Evolutionary conservation across 2,888 invertebrate species (phyloP), one percentile per base, ranked within the genome.

Genomic region (Holacanthella duospinosa): DNA sequence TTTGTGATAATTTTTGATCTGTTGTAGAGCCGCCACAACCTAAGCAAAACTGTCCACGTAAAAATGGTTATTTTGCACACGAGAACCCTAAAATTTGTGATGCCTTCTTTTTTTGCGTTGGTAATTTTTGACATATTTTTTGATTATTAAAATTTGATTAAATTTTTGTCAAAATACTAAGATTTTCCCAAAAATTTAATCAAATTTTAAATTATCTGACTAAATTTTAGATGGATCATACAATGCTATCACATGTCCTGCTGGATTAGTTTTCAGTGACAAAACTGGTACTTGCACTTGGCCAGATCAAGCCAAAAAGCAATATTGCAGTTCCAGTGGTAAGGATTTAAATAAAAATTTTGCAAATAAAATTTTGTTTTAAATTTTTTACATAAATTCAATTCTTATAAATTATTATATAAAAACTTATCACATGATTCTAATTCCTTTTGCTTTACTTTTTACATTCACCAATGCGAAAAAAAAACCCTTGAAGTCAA

Each of bases 211-310:
- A 3, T 67, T 28, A 6, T n/a, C n/a, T n/a, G n/a, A n/a, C n/a
- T n/a, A n/a, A n/a, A 25, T 58, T 58, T 36, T 62, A 24, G 64
- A 90, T 75, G 92, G 92, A 2, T 83, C 87, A 78, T 91, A 86
- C 81, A 91, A 92, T 78, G 87, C 88, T 85, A 90, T 93, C 76
- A 88, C 86, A 0, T 93, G 93, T 68, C 92, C 93, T 0, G 84
- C 82, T 55, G 91, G 92, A 0, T 79, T 93, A 62, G 91, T 92
- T 16, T 93, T 92, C 79, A 90, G 89, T 75, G 88, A 89, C 71
- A 88, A 86, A 76, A 87, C 86, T 53, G 92, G 92, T 66, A 93
- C 91, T 74, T 93, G 93, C 77, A 89, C 89, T 25, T 93, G 93
- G 93, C 86, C 93, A 0, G 91, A 93, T 79, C 90, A 92, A 76